Evolutionary conservation across 2,797 vertebrate species (phyloP).

Genomic region (Agapornis canus): DNA sequence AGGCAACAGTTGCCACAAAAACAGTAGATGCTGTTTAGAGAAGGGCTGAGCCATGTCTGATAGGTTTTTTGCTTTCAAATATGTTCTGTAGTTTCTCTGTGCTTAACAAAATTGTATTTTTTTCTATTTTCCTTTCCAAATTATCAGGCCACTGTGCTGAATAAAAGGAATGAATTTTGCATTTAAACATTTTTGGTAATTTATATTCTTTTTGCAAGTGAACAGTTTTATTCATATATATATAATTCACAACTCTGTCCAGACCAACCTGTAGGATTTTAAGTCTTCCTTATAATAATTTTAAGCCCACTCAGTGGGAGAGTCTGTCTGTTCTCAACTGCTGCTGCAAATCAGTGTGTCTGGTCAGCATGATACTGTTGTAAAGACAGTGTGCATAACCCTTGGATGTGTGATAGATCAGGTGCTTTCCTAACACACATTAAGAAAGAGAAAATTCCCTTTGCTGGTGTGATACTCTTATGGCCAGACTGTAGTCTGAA

Average conservation of each 20-base stretch:
- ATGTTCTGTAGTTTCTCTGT: not conserved
- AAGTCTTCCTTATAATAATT: not conserved
- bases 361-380: not conserved
- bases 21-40: not conserved
- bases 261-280: not conserved
- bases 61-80: not conserved
- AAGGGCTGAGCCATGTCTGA: not conserved
- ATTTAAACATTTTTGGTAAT: not conserved
- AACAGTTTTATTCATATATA: not conserved
- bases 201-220: not conserved
- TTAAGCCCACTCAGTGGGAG: not conserved
- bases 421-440: not conserved
- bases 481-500: not conserved
- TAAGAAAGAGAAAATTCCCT: constrained; percentile 23
- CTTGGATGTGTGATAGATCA: not conserved
- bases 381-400: not conserved
- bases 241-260: not conserved
- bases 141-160: not conserved
- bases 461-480: not conserved
- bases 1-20: not conserved
- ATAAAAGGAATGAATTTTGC: not conserved
- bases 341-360: not conserved
- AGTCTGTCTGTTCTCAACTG: not conserved
- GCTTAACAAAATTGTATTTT: not conserved
- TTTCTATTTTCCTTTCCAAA: not conserved